Evolutionary conservation across 2,113 vertebrate species (phyloP), one percentile per base, ranked within the genome.

Genomic region (Spheniscus mendiculus): DNA sequence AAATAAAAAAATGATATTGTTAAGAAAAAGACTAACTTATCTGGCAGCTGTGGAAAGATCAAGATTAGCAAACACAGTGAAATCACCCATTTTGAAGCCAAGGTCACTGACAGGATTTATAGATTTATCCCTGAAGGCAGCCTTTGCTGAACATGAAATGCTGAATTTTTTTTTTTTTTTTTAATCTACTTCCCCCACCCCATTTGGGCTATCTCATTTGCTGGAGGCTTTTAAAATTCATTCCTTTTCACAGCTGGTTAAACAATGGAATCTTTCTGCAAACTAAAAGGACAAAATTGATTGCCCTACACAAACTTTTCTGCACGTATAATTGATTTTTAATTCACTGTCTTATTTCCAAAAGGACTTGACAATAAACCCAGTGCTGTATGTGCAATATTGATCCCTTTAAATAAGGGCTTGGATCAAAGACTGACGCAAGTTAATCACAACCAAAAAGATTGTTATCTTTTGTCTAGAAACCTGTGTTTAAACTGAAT

Each of bases 111-210:
- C 80, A 97, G 97, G 98, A 98, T 98, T 98, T 98, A 98, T 96
- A 98, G 97, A 97, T 95, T 87, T 98, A 98, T 98, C 98, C 97
- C 98, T 98, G 96, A 98, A 98, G 98, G 98, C 96, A 97, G 97
- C 76, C 71, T 97, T 19, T 93, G 81, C 89, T 86, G 91, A 95
- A 96, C 93, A 97, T 73, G 63, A 97, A 97, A 96, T 77, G 92
- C 80, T 21, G 42, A 97, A 97, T 93, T 96, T n/a, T 63, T 69
- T 34, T 86, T 74, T 67, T 74, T 86, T 42, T 45, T 84, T 65
- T 80, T 30, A 95, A 97, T 93, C 82, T 62, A 76, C 61, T 34
- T 73, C 53, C 61, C 90, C 80, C 49, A 4, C 74, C 67, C 84
- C 53, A 83, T 63, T 90, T 93, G 53, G 58, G 87, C 72, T 78